phyloP scores from a whole-genome alignment of 1,140 invertebrate genomes.

The Conopomorpha cramerella region DNA sequence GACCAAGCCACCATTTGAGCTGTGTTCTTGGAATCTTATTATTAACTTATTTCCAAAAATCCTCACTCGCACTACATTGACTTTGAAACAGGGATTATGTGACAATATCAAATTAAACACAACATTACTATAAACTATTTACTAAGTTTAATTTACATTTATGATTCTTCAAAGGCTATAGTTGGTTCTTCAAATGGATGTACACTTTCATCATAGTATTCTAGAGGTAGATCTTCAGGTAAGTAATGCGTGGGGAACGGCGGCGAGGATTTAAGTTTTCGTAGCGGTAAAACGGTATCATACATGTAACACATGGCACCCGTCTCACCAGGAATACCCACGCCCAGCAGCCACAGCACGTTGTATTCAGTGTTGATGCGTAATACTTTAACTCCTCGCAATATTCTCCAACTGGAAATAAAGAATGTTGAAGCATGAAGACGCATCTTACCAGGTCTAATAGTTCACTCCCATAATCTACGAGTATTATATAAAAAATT shows the following conservation, averaged over 20 bases:
- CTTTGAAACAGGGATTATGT: too few relatives aligned
- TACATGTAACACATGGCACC: conserved; percentile 82
- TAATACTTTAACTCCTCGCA: conserved; percentile 80
- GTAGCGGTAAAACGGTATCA: conserved; percentile 75
- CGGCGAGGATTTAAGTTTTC: conserved; percentile 64
- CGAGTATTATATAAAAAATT: too few relatives aligned
- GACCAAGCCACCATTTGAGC: too few relatives aligned
- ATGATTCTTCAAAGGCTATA: conserved; percentile 67
- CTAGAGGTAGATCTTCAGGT: conserved; percentile 65
- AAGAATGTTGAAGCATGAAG: neutral
- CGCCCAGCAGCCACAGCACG: conserved; percentile 86
- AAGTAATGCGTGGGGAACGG: conserved; percentile 82
- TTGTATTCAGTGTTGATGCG: conserved; percentile 94
- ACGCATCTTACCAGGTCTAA: too few relatives aligned
- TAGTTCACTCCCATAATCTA: too few relatives aligned
- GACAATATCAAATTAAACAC: too few relatives aligned
- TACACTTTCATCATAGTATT: conserved; percentile 72
- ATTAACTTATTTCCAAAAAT: too few relatives aligned
- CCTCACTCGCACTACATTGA: too few relatives aligned
- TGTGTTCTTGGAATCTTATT: too few relatives aligned
- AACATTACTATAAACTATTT: too few relatives aligned
- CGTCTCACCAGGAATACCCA: conserved; percentile 77
- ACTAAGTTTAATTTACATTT: conserved; percentile 4
- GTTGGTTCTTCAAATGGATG: conserved; percentile 73
- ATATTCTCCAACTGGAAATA: conserved; percentile 63